Base-by-base conservation (phyloP, 2,888 invertebrate genomes). In the Melanotus villosus region DNA sequence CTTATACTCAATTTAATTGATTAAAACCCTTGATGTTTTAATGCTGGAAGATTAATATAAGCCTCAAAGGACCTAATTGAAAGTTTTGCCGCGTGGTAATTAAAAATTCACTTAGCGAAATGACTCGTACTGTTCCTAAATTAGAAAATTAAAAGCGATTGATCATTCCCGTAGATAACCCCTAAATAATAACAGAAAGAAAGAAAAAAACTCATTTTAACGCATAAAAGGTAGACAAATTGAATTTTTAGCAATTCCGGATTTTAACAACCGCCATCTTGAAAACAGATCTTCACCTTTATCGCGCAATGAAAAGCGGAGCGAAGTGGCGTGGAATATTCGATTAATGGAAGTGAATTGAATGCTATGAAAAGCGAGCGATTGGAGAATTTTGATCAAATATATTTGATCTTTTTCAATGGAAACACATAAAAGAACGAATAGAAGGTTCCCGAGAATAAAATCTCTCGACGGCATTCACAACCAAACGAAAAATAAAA, bases 271-370 rank as follows among this genome's bases (percentile, higher is more conserved):
- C 73, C 77, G 78, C 80, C 79, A 80, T 80, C 80, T 80, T 78
- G 77, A 78, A 80, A 79, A 78, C 77, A 75, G 77, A 78, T 80
- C 77, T 75, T 68, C 76, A 73, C 68, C 73, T 72, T 75, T 77
- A 79, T 78, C 76, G 76, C 73, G 65, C 73, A 62, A 41, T 69
- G 63, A 65, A 67, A 73, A 69, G 74, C 70, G 65, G 71, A 73
- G 73, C 77, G 79, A 80, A 81, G 80, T 80, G 81, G 76, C 80
- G 80, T 77, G 77, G 80, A 80, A 80, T 78, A 82, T 81, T 82
- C 81, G 80, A 82, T 81, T 80, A 80, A 81, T 79, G 78, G 78
- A 79, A 80, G 78, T 79, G 80, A 80, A 80, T 81, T 76, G 81
- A 76, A 79, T 72, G 75, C 79, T 79, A 79, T 80, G 81, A 81